These are phyloP conservation scores for Pollenia labialis DNA, from an alignment of 2,888 invertebrate genomes.

Conservation along the genomic window DNA sequence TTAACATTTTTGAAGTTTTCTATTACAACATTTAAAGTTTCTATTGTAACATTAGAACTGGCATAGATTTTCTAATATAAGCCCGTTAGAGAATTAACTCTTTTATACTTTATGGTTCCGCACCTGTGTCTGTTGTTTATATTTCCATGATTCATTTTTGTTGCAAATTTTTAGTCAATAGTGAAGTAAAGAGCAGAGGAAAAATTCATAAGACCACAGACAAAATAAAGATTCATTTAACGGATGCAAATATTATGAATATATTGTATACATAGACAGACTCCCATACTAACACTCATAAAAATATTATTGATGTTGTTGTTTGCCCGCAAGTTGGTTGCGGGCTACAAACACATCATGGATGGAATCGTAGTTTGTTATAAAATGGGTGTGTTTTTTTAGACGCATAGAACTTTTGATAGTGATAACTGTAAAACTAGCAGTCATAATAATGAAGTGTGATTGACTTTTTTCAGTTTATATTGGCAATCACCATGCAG, in stretches of 20 bases:
- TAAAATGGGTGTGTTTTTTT: slow-evolving; percentile 16
- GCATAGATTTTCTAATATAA: too few species aligned
- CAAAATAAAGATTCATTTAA: slow-evolving; percentile 57
- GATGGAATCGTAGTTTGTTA: background rate
- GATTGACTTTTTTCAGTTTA: too few species aligned
- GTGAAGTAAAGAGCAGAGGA: background rate
- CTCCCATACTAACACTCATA: slow-evolving; percentile 4
- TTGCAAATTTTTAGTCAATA: background rate
- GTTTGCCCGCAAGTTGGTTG: slow-evolving; percentile 33
- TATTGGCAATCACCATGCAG: too few species aligned
- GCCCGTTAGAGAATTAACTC: too few species aligned
- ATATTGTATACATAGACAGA: slow-evolving; percentile 22
- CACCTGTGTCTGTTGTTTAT: background rate
- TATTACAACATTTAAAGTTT: too few species aligned
- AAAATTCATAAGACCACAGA: slow-evolving; percentile 36
- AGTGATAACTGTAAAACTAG: too few species aligned
- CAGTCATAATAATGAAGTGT: too few species aligned
- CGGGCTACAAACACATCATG: slow-evolving; percentile 17
- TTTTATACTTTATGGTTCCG: too few species aligned
- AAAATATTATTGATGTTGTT: slow-evolving; percentile 31
- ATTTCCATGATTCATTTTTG: slow-evolving; percentile 6
- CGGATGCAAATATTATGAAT: slow-evolving; percentile 45
- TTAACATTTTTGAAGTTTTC: too few species aligned
- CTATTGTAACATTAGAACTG: too few species aligned
- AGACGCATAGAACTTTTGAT: background rate